Base-by-base conservation (phyloP, 2,797 vertebrate genomes). In the Melanotaenia maccullochi region DNA sequence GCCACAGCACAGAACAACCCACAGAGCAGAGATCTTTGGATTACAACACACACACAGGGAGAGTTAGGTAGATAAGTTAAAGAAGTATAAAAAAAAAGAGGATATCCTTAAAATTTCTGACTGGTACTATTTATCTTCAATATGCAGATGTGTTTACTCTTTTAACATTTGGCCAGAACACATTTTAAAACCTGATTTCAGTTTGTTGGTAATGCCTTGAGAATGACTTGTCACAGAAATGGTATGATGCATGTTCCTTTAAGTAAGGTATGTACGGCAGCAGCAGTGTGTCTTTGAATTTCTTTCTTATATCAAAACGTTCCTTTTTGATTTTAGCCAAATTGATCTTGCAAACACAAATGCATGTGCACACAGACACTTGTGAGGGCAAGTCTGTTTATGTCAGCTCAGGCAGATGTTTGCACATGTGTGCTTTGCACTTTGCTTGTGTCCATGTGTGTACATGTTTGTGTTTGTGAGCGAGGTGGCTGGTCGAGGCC, bases 401-500 rank as follows among this genome's bases (percentile, higher is more conserved):
- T 75, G 75, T 88, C 69, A 68, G 76, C 68, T 76, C 82, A 64
- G 69, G 75, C 83, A 77, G 85, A 80, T 87, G 87, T 78, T 87
- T 74, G 79, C 40, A 75, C 84, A 42, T 86, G 83, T 87, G 87
- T 76, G 76, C 84, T 64, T 80, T 68, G 72, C 67, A 3, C 68
- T 75, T 83, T 75, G 75, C 81, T 83, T 66, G 73, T 78, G 84
- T 87, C 81, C 84, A 75, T 90, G 87, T 89, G 89, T 81, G 73
- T 71, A 57, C 52, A 68, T 76, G 79, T 85, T 80, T 42, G 83
- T 82, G 82, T 89, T 86, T 88, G 86, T 75, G 75, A 63, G 70
- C 8, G 71, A 84, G 81, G 85, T 85, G 89, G 78, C 82, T 90
- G 88, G 89, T 86, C 71, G 81, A 80, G 88, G 85, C 90, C 88